A percentile compares a stretch with the other conserved stretches of the same genome.
These are phyloP conservation scores for Eleutherodactylus coqui DNA, from an alignment of 2,797 vertebrate species.

Conservation along the genomic window DNA sequence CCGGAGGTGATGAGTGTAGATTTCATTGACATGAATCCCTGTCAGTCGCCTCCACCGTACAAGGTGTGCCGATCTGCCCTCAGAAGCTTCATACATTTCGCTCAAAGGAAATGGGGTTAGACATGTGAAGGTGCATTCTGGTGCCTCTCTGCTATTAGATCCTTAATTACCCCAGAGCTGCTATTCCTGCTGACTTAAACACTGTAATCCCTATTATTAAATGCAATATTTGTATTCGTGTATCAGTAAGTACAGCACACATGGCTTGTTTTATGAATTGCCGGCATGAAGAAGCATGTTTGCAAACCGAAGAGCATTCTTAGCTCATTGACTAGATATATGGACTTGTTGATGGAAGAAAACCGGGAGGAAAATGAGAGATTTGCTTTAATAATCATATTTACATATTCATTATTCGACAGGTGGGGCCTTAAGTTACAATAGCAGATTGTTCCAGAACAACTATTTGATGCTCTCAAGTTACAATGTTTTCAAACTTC, in stretches of 20 bases:
- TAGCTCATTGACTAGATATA: background rate
- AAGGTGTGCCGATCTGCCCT: constrained; percentile 33
- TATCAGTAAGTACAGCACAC: background rate
- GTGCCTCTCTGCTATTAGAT: constrained; percentile 29
- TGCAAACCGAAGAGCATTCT: background rate
- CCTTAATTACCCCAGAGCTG: constrained; percentile 37
- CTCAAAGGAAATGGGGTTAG: constrained; percentile 46
- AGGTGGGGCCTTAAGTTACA: no score
- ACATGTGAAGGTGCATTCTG: constrained; percentile 35
- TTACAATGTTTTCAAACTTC: no score
- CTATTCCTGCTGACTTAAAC: constrained; percentile 35
- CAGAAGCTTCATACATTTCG: constrained; percentile 19
- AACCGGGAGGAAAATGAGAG: no score
- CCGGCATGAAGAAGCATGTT: constrained; percentile 8
- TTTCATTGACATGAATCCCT: constrained; percentile 34
- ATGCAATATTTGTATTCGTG: constrained; percentile 3
- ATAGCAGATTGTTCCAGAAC: no score
- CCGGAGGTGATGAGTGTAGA: constrained; percentile 32
- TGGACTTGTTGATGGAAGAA: background rate
- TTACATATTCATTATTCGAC: background rate
- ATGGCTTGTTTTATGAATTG: constrained; percentile 1
- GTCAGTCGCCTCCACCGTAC: constrained; percentile 6
- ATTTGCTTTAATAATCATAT: background rate
- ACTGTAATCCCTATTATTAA: constrained; percentile 43
- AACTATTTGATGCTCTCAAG: no score